phyloP scores from a whole-genome alignment of 2,797 vertebrate genomes.

The Lagodon rhomboides region DNA sequence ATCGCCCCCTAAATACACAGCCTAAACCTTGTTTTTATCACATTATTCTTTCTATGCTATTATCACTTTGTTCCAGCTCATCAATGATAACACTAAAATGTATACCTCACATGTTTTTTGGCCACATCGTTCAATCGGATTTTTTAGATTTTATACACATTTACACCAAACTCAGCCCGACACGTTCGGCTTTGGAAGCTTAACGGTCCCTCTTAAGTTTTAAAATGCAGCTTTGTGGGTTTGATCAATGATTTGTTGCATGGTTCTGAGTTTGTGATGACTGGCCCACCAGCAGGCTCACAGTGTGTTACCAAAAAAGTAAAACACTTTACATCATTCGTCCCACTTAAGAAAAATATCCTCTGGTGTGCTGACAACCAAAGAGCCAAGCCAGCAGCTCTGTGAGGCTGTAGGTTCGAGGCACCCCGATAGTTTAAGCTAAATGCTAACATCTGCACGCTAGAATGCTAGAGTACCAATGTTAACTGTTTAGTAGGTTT shows the following conservation, averaged over 20 bases:
- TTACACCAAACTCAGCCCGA: background rate
- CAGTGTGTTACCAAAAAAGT: slow-evolving; percentile 9
- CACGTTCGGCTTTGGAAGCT: background rate
- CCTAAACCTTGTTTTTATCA: slow-evolving; percentile 16
- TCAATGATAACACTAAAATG: background rate
- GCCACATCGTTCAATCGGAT: slow-evolving; percentile 1
- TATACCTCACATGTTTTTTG: background rate
- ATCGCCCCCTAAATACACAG: slow-evolving; percentile 15
- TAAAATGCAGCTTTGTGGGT: background rate
- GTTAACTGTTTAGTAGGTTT: background rate
- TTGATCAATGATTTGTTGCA: slow-evolving; percentile 5
- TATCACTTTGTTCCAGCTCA: background rate
- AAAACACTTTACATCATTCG: background rate
- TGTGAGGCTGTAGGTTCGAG: background rate
- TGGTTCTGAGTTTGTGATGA: background rate
- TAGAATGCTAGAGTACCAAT: background rate
- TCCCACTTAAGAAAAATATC: slow-evolving; percentile 3
- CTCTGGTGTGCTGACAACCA: background rate
- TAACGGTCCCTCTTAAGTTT: background rate
- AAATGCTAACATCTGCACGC: background rate
- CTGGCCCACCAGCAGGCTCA: background rate
- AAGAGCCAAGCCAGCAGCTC: background rate
- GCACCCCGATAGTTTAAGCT: background rate
- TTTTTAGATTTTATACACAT: background rate
- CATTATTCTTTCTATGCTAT: background rate